Conservation (phyloP, 2,113 vertebrate genomes). For the Orcinus orca region DNA sequence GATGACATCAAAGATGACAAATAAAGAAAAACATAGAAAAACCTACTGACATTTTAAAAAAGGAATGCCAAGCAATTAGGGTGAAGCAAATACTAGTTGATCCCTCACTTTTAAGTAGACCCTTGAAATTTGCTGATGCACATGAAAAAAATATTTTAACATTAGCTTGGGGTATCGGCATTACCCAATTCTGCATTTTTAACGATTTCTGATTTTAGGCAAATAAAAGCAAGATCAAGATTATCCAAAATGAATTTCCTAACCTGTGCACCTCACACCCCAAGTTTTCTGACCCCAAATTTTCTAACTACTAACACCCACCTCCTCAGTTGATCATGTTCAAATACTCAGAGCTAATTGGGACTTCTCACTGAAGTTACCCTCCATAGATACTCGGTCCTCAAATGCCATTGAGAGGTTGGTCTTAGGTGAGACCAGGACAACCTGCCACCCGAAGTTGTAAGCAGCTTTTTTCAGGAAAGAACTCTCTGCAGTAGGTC, state of each 20-base stretch:
- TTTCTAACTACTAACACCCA: not conserved
- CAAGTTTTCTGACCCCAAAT: not conserved
- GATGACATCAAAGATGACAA: conserved; percentile 9
- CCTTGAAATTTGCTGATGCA: not conserved
- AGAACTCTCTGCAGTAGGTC: not conserved
- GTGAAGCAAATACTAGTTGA: not conserved
- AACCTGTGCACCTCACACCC: not conserved
- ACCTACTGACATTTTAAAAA: not conserved
- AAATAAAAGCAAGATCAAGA: not conserved
- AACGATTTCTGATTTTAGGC: not conserved
- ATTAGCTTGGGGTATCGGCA: not conserved
- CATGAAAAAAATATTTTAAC: not conserved
- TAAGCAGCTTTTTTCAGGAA: not conserved
- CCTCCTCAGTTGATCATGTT: not conserved
- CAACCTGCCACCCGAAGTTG: not conserved
- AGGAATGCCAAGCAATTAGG: not conserved
- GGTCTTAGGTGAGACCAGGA: not conserved
- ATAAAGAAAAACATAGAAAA: not conserved
- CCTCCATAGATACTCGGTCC: not conserved
- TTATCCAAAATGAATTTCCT: not conserved
- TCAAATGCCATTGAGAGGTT: not conserved
- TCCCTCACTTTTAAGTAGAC: not conserved
- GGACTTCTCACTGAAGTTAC: not conserved
- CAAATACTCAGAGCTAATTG: not conserved
- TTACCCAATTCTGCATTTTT: not conserved